phyloP scores from a whole-genome alignment of 2,113 vertebrate species.

The Penelope pileata region DNA sequence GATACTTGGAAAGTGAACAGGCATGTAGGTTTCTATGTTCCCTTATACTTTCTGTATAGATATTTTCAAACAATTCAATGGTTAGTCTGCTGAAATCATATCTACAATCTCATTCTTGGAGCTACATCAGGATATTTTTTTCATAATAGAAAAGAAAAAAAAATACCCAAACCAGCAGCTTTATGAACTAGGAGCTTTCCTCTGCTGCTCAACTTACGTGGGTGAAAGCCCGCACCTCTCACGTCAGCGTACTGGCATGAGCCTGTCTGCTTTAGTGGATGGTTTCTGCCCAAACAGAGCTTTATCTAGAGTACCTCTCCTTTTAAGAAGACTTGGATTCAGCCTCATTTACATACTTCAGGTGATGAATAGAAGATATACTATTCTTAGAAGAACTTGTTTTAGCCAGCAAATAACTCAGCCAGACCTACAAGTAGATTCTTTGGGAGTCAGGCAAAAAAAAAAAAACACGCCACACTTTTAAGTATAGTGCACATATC shows the following conservation, averaged over 20 bases:
- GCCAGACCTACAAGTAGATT: not conserved
- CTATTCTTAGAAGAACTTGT: conserved; percentile 34
- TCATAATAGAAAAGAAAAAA: not conserved
- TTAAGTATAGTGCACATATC: not conserved
- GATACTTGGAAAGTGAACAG: not conserved
- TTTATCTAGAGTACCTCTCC: not conserved
- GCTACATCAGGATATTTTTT: not conserved
- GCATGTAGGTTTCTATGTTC: not conserved
- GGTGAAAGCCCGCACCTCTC: not conserved
- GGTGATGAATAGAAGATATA: not conserved
- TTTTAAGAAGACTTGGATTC: conserved; percentile 41
- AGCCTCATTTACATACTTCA: conserved; percentile 44
- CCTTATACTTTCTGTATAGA: not conserved
- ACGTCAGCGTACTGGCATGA: fast-evolving
- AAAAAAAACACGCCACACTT: not conserved
- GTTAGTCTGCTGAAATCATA: not conserved
- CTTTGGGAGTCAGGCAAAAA: not conserved
- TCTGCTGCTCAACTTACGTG: not conserved
- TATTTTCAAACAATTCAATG: not conserved
- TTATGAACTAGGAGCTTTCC: not conserved
- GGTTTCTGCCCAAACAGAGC: not conserved
- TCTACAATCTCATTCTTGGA: not conserved
- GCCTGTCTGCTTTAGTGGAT: not conserved
- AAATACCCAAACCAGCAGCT: not conserved
- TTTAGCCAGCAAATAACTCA: conserved; percentile 15